These are phyloP conservation scores for Holotrichia oblita DNA, from an alignment of 1,140 invertebrate genomes.

Conservation along the genomic window DNA sequence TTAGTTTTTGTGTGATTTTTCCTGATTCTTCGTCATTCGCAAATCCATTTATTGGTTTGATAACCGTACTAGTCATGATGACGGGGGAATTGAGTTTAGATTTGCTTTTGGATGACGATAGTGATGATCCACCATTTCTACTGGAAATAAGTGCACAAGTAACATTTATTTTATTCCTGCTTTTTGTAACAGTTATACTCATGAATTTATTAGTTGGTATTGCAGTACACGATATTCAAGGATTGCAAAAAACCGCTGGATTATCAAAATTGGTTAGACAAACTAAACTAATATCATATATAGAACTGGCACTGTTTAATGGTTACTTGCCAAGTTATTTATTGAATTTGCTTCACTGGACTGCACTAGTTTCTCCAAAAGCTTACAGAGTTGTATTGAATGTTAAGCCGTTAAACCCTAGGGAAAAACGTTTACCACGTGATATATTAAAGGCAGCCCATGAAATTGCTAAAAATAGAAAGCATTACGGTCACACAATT, in stretches of 20 bases:
- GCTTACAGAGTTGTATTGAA: slow-evolving; percentile 80
- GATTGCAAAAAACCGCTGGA: slow-evolving; percentile 78
- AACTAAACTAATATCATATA: slow-evolving; percentile 79
- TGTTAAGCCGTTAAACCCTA: slow-evolving; percentile 81
- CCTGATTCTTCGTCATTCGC: slow-evolving; percentile 81
- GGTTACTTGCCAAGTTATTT: slow-evolving; percentile 77
- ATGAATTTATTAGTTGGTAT: slow-evolving; percentile 86
- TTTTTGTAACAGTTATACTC: slow-evolving; percentile 82
- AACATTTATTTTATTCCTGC: slow-evolving; percentile 76
- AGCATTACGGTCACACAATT: slow-evolving; percentile 72
- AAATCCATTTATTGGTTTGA: slow-evolving; percentile 80
- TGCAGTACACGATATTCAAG: slow-evolving; percentile 82
- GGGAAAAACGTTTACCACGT: slow-evolving; percentile 78
- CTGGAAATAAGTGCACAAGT: slow-evolving; percentile 77
- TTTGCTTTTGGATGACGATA: slow-evolving; percentile 71
- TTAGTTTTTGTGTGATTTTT: slow-evolving; percentile 87
- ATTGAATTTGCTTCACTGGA: slow-evolving; percentile 75
- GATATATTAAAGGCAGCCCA: slow-evolving; percentile 80
- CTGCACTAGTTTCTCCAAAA: slow-evolving; percentile 78
- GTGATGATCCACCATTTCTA: slow-evolving; percentile 69
- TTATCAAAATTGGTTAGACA: slow-evolving; percentile 80
- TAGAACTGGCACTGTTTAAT: slow-evolving; percentile 75
- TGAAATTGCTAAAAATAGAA: slow-evolving; percentile 76
- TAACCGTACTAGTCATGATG: slow-evolving; percentile 90
- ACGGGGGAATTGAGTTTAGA: slow-evolving; percentile 84